Conservation (phyloP, 2,113 vertebrate species). For the Prunella himalayana region DNA sequence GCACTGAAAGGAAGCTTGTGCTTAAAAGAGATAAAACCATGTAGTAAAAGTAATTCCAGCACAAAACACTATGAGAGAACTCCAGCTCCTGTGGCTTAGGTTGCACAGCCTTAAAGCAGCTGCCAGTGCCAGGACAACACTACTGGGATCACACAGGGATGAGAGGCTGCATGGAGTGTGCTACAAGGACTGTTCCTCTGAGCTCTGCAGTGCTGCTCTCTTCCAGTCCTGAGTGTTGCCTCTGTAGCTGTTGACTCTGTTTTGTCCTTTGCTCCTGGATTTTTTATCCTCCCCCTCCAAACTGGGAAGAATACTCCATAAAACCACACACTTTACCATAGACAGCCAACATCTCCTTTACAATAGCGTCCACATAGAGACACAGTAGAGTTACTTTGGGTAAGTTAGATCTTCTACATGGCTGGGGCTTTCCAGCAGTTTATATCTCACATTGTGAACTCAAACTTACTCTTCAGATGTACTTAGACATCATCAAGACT, state of each 20-base stretch:
- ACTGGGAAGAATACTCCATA: not conserved
- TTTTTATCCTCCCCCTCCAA: not conserved
- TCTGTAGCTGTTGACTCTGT: not conserved
- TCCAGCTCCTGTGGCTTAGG: not conserved
- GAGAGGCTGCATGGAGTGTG: not conserved
- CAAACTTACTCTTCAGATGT: not conserved
- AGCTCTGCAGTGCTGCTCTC: not conserved
- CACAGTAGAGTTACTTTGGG: not conserved
- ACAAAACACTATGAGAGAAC: not conserved
- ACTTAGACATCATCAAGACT: not conserved
- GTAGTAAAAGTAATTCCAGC: not conserved
- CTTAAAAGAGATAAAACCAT: not conserved
- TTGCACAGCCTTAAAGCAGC: not conserved
- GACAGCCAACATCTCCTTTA: not conserved
- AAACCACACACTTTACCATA: not conserved
- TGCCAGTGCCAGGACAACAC: not conserved
- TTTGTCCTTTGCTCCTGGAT: not conserved
- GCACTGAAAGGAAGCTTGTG: not conserved
- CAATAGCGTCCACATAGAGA: accelerated
- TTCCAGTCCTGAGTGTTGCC: not conserved
- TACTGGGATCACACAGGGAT: not conserved
- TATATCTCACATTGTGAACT: not conserved
- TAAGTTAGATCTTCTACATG: not conserved
- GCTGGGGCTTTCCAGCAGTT: not conserved
- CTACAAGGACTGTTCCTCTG: not conserved